Percentiles rank a stretch among this genome's conserved stretches.
Evolutionary conservation across 1,140 invertebrate species (phyloP).

Genomic region (Plodia interpunctella): DNA sequence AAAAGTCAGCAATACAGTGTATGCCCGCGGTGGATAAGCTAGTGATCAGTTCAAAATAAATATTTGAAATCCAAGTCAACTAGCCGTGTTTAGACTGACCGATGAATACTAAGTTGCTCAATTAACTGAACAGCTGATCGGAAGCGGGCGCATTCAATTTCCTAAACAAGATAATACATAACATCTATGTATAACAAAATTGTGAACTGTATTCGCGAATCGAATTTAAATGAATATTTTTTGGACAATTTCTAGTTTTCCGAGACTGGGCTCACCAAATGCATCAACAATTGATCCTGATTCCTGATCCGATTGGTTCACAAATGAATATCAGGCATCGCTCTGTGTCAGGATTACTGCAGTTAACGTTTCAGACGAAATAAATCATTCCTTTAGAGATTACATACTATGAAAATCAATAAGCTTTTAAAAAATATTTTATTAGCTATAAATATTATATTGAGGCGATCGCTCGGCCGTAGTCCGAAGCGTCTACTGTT

Average conservation of each 20-base stretch:
- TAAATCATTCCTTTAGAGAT: conserved; percentile 14
- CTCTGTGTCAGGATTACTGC: neutral
- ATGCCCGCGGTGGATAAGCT: too few relatives aligned
- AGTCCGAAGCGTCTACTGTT: conserved; percentile 13
- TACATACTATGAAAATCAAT: conserved; percentile 12
- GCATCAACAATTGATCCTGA: neutral
- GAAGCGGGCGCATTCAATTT: conserved; percentile 9
- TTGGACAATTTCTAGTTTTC: conserved; percentile 1
- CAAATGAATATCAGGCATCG: conserved; percentile 2
- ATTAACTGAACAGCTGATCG: too few relatives aligned
- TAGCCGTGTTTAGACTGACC: too few relatives aligned
- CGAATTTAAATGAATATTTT: neutral
- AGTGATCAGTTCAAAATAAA: too few relatives aligned
- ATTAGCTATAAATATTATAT: conserved; percentile 1
- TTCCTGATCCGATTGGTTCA: too few relatives aligned
- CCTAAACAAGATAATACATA: conserved; percentile 13
- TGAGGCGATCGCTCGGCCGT: conserved; percentile 1
- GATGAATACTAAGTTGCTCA: too few relatives aligned
- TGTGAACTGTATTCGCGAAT: neutral
- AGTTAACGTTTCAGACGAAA: conserved; percentile 1
- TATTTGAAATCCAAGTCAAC: too few relatives aligned
- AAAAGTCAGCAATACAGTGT: too few relatives aligned
- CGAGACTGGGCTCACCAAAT: neutral
- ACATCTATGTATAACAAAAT: conserved; percentile 16
- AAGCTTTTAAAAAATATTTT: conserved; percentile 8